Conservation (phyloP, 2,113 vertebrate genomes). For the Heterocephalus glaber region DNA sequence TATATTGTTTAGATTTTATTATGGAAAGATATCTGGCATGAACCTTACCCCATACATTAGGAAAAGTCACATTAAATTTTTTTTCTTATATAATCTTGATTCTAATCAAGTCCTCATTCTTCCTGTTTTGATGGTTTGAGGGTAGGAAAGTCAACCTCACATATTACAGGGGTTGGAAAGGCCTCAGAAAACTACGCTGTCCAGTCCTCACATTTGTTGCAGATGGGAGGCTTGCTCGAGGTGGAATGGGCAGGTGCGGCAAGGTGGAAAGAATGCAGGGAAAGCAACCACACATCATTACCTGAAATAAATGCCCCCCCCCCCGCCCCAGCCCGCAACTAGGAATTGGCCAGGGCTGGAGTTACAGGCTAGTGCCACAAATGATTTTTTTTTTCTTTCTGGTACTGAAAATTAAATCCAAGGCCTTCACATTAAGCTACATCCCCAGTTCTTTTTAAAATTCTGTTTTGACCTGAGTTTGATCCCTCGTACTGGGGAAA, state of each 20-base stretch:
- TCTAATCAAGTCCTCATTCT: constrained; percentile 6
- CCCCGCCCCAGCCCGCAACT: neutral
- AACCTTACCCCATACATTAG: neutral
- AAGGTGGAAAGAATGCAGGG: neutral
- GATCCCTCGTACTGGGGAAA: too few relatives aligned
- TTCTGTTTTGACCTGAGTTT: neutral
- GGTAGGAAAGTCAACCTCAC: neutral
- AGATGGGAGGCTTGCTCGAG: neutral
- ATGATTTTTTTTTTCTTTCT: neutral
- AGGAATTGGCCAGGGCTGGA: neutral
- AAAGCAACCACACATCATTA: neutral
- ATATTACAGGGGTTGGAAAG: neutral
- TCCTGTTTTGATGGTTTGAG: neutral
- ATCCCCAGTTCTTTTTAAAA: neutral
- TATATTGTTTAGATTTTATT: constrained; percentile 49
- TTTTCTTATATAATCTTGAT: neutral
- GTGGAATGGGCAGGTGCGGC: neutral
- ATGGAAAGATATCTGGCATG: constrained; percentile 5
- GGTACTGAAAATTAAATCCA: neutral
- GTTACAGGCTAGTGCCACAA: neutral
- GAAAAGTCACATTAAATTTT: neutral
- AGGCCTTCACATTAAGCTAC: neutral
- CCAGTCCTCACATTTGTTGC: neutral
- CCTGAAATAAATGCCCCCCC: neutral
- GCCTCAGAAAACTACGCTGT: neutral